Percentiles rank a stretch among this genome's conserved stretches.
These are phyloP conservation scores for Drosophila nr. perissopoda DNA, from an alignment of 2,888 invertebrate species.

Conservation along the genomic window DNA sequence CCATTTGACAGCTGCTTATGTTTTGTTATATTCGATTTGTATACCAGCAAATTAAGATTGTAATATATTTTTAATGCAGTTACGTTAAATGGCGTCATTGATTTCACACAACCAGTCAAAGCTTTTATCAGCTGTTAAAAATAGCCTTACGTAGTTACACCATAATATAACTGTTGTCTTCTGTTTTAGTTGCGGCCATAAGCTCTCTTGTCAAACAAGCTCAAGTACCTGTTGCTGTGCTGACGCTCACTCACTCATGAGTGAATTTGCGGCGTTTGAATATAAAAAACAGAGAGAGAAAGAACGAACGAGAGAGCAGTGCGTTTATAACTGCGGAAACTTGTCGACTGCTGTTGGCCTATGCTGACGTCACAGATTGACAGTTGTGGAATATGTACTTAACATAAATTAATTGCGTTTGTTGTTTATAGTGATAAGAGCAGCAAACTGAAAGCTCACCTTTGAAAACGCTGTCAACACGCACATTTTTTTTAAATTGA, in stretches of 20 bases:
- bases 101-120: neutral
- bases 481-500: neutral
- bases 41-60: neutral
- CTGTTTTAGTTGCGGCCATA: neutral
- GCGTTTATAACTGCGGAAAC: neutral
- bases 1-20: neutral
- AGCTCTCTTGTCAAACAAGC: neutral
- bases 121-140: neutral
- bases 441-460: neutral
- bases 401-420: neutral
- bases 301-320: neutral
- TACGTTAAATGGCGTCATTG: neutral
- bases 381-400: neutral
- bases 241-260: conserved; percentile 14
- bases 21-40: neutral
- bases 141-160: neutral
- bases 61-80: neutral
- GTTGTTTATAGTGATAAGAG: neutral
- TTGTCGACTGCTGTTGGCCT: neutral
- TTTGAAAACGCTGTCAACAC: neutral
- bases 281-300: neutral
- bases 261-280: neutral
- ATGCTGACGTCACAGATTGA: conserved; percentile 2
- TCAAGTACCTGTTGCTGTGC: conserved; percentile 3
- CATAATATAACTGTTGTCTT: neutral